phyloP scores from a whole-genome alignment of 2,888 invertebrate genomes.

The Stegophylla sp. region DNA sequence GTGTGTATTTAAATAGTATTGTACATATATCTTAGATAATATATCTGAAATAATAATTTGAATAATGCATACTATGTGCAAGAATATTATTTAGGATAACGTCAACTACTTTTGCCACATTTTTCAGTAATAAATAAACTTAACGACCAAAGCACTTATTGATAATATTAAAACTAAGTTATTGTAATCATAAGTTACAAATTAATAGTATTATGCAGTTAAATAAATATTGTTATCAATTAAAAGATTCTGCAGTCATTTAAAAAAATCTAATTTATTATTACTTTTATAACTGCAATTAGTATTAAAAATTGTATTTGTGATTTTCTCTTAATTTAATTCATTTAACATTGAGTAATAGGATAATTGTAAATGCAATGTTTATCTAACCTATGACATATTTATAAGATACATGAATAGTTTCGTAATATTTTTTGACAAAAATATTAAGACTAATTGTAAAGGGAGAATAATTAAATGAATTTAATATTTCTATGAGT shows the following conservation, averaged over 20 bases:
- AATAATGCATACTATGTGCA: background rate
- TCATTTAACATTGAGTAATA: too few species aligned
- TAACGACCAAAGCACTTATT: background rate
- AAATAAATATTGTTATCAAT: background rate
- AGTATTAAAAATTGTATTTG: too few species aligned
- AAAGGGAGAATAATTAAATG: background rate
- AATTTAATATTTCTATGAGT: background rate
- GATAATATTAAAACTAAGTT: background rate
- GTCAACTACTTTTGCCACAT: background rate
- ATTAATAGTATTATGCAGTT: background rate
- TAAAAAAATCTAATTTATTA: background rate
- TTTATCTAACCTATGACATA: background rate
- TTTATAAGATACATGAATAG: background rate
- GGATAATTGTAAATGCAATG: background rate
- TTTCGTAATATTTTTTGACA: background rate
- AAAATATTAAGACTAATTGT: background rate
- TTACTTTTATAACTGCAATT: too few species aligned
- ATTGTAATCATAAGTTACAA: background rate
- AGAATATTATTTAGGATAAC: background rate
- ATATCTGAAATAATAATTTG: too few species aligned
- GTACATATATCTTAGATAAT: too few species aligned
- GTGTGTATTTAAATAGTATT: too few species aligned
- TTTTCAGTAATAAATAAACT: background rate
- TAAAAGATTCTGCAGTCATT: constrained; percentile 24
- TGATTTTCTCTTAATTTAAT: too few species aligned